Base-by-base conservation (phyloP, 2,888 invertebrate species). In the Cataglyphis livida region DNA sequence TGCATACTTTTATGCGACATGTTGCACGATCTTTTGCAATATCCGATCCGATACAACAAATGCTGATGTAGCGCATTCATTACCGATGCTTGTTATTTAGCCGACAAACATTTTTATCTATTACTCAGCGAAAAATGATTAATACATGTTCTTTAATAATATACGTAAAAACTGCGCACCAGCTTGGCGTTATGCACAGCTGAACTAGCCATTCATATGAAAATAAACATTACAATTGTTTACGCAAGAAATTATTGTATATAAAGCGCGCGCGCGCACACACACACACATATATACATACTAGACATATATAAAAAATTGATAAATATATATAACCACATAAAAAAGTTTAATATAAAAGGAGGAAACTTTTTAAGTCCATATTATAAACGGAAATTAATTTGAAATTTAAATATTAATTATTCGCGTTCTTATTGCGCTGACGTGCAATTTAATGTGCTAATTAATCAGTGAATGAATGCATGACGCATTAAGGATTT, bases 101-200 rank as follows among this genome's bases (percentile, higher is more conserved):
- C 44, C 57, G 18, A 59, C 12, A 35, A 35, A 35, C 44, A n/a
- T 18, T 59, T 66, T 68, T 59, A 21, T 68, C 12, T 21, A 32
- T 51, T 68, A 51, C 12, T 59, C 78, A 78, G 68, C 68, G 57
- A 44, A 70, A 78, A 59, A 44, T 59, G 78, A 78, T 68, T 78
- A 68, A 41, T 51, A n/a, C n/a, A 51, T 57, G 54, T 15, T 38
- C 59, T 70, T 15, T n/a, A 35, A 79, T 79, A 59, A 7, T 68
- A 35, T 59, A 32, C 7, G 59, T 44, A 59, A 68, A 70, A 59
- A 68, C n/a, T n/a, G 41, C 18, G n/a, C 57, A 15, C 57, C 10
- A 75, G 38, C 32, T 25, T 51, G 12, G 12, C 21, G 57, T 44
- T 41, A 68, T 44, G 35, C 2, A 18, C 44, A 59, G 59, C 28